Base-by-base conservation (phyloP, 1,140 invertebrate genomes). In the Adoxophyes honmai region DNA sequence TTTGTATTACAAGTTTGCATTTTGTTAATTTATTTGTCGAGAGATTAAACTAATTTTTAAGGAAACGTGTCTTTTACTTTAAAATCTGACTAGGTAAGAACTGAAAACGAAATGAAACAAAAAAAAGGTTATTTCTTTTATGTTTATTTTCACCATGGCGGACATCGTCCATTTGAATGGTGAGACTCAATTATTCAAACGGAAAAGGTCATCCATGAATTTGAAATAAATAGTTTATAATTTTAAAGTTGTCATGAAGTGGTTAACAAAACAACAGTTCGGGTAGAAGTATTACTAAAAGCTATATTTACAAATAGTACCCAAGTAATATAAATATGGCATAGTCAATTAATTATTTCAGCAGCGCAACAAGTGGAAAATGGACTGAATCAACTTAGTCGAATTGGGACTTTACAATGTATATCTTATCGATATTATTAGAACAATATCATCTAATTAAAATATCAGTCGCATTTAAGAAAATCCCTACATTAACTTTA, bases 21-120 rank as follows among this genome's bases (percentile, higher is more conserved):
- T 78, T 72, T 75, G 78, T 85, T 86, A 84, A 86, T 86, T 88
- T 86, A 84, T 86, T 82, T 83, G 77, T 84, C 78, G 68, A 80
- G 75, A 78, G 73, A 88, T 83, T 88, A 86, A 86, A 88, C 51
- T 80, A 82, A 78, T 86, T 85, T 81, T 75, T 76, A 84, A 81
- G 61, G 44, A 21, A n/a, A 11, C 8, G 35, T 55, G 16, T 55
- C 4, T 63, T 54, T 67, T 21, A 51, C 42, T 66, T 52, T 66
- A 68, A 42, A 37, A 70, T 62, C 11, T 64, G 21, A 56, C 4
- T 42, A 21, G 3, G 9, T 34, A 44, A 10, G 13, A 53, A 54
- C 1, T 16, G 9, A 14, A 16, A 42, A 11, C 11, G 48, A 34
- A 69, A 65, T 57, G 64, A 78, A 69, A 67, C 16, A 63, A 44